These are phyloP conservation scores for Odontomyia ornata DNA, from an alignment of 2,888 invertebrate species.

Conservation along the genomic window DNA sequence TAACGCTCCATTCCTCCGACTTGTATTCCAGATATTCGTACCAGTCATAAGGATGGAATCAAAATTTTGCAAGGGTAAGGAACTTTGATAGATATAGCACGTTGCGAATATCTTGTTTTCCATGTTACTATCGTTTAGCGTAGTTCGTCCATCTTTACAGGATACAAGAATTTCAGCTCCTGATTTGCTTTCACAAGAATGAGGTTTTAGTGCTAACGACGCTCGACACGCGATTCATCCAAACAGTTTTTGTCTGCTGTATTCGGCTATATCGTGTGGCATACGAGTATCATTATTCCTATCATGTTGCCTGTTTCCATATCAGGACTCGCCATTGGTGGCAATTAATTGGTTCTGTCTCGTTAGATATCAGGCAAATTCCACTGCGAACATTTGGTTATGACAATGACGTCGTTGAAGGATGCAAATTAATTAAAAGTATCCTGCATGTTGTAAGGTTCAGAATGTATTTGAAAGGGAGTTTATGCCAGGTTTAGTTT, in stretches of 20 bases:
- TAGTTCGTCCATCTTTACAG: not conserved
- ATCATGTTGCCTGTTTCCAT: not conserved
- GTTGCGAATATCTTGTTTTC: not conserved
- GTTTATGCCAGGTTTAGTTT: too few species aligned
- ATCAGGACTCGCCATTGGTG: not conserved
- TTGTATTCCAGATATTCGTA: not conserved
- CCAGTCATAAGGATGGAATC: not conserved
- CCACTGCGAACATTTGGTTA: too few species aligned
- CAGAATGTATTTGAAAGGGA: too few species aligned
- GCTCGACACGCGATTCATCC: not conserved
- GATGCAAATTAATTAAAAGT: too few species aligned
- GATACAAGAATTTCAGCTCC: not conserved
- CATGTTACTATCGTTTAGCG: not conserved
- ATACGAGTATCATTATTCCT: not conserved
- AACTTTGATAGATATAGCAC: not conserved
- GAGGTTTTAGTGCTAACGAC: slow-evolving; percentile 17
- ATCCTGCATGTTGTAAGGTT: too few species aligned
- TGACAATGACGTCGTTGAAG: too few species aligned
- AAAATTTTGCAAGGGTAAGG: not conserved
- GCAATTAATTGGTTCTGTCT: too few species aligned
- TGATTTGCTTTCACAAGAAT: not conserved
- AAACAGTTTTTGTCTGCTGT: slow-evolving; percentile 2
- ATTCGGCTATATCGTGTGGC: not conserved
- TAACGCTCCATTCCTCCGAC: not conserved
- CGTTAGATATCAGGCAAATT: too few species aligned